Evolutionary conservation across 2,888 invertebrate genomes (phyloP).

Genomic region (Hirtodrosophila cameraria): DNA sequence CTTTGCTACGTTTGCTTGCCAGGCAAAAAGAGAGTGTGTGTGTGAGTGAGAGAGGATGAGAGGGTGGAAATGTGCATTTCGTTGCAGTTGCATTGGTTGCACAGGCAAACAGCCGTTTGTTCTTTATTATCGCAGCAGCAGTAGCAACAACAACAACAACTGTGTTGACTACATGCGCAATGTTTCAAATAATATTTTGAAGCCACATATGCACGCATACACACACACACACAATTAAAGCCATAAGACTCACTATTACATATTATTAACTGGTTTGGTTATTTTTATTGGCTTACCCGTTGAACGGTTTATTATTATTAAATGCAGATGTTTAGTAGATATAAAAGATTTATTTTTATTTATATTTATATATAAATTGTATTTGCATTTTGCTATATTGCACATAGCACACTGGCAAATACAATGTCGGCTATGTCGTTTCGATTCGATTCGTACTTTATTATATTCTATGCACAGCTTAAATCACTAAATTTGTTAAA

Average conservation of each 20-base stretch:
- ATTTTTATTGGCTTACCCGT: slow-evolving; percentile 45
- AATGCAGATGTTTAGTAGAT: slow-evolving; percentile 33
- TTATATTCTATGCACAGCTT: slow-evolving; percentile 35
- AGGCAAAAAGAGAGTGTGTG: slow-evolving; percentile 5
- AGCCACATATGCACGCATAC: slow-evolving; percentile 52
- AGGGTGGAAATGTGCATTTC: slow-evolving; percentile 49
- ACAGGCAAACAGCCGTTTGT: slow-evolving; percentile 68
- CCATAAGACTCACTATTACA: slow-evolving; percentile 38
- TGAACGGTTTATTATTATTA: slow-evolving; percentile 14
- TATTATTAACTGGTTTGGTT: slow-evolving; percentile 54
- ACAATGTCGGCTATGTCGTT: neutral
- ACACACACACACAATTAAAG: slow-evolving; percentile 3
- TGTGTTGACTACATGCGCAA: slow-evolving; percentile 28
- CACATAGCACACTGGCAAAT: slow-evolving; percentile 6
- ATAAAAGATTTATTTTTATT: slow-evolving; percentile 22
- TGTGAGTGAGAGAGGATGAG: slow-evolving; percentile 8
- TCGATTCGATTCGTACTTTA: neutral
- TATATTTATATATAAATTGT: slow-evolving; percentile 14
- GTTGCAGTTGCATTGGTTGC: slow-evolving; percentile 38
- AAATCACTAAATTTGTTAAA: slow-evolving; percentile 25
- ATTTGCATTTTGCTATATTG: slow-evolving; percentile 42
- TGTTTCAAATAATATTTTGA: slow-evolving; percentile 58
- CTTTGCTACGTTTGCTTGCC: slow-evolving; percentile 20
- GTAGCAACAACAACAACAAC: slow-evolving; percentile 11
- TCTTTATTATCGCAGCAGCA: slow-evolving; percentile 52